phyloP scores from a whole-genome alignment of 2,113 vertebrate species.

The Seriola dumerili region DNA sequence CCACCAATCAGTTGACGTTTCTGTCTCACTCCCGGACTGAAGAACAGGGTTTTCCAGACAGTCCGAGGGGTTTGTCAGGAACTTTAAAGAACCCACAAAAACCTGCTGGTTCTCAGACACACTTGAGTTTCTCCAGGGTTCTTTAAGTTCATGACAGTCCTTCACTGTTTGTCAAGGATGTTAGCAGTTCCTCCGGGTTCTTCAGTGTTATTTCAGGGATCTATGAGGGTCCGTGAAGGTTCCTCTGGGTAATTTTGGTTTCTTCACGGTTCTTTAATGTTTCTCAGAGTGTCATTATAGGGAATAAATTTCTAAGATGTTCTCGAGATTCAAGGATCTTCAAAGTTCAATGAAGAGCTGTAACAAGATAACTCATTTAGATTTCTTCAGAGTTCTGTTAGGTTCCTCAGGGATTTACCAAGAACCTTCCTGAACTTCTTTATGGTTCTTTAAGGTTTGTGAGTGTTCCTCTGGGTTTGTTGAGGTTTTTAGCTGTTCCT shows the following conservation, averaged over 20 bases:
- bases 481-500: no score
- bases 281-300: no score
- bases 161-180: neutral
- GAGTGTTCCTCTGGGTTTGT: no score
- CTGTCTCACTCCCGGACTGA: neutral
- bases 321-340: no score
- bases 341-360: neutral
- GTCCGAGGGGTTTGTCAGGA: neutral
- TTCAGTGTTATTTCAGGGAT: neutral
- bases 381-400: neutral
- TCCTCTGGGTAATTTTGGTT: neutral
- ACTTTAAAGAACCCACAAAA: neutral
- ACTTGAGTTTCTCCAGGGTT: neutral
- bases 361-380: no score
- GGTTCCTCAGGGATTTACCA: neutral
- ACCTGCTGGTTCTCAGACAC: neutral
- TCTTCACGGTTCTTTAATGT: no score
- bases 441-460: neutral
- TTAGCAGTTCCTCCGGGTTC: neutral
- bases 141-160: no score
- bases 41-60: neutral
- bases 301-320: no score
- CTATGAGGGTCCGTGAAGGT: neutral
- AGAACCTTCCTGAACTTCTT: no score
- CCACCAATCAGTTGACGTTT: neutral